phyloP scores from a whole-genome alignment of 2,797 vertebrate genomes.

The Xiphorhynchus erythropygius region DNA sequence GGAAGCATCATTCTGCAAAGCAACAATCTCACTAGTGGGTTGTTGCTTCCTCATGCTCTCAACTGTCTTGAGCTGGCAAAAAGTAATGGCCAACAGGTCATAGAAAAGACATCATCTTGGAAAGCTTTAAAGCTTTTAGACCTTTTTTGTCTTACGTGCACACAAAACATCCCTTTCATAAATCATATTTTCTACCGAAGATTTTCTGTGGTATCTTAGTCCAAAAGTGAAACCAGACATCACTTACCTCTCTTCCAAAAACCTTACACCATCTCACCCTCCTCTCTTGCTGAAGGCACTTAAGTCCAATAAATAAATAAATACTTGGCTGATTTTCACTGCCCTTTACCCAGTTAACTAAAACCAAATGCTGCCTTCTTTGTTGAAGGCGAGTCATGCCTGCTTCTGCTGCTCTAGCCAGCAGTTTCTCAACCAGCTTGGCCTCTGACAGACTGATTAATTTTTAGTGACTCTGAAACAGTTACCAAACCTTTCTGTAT shows the following conservation, averaged over 20 bases:
- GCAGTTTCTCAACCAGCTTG: conserved; percentile 19
- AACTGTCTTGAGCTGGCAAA: neutral
- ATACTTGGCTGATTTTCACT: neutral
- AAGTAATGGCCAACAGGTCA: neutral
- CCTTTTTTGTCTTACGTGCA: neutral
- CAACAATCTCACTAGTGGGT: rapidly evolving
- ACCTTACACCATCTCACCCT: neutral
- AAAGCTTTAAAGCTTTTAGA: neutral
- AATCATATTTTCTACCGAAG: neutral
- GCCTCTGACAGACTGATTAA: neutral
- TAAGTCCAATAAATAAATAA: conserved; percentile 29
- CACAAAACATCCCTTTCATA: neutral
- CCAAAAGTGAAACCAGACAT: neutral
- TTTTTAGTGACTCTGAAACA: neutral
- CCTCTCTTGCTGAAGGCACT: neutral
- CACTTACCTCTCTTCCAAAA: neutral
- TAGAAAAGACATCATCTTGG: neutral
- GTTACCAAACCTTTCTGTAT: neutral
- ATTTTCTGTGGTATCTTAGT: neutral
- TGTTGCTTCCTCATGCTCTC: neutral
- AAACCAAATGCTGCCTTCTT: conserved; percentile 40
- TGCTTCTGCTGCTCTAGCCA: neutral
- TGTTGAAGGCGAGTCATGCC: conserved; percentile 11
- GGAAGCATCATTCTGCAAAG: neutral
- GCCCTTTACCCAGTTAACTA: conserved; percentile 30